Evolutionary conservation across 2,113 vertebrate species (phyloP), one percentile per base, ranked within the genome.

Genomic region (Alexandromys fortis): DNA sequence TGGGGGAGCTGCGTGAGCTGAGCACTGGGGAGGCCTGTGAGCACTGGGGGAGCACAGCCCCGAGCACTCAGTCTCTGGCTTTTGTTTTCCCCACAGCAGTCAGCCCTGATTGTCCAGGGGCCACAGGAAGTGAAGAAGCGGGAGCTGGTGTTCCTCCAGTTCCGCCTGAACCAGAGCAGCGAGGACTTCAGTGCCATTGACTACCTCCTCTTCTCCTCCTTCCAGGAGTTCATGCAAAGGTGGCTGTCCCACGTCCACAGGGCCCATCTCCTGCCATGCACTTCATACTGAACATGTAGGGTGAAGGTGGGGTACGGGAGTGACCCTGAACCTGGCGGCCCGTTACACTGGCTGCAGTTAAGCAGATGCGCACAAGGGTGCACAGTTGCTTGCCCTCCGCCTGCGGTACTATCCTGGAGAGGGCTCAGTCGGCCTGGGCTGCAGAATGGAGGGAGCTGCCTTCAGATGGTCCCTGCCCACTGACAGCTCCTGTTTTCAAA

Each of bases 101-200:
- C 98, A 13, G 99, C 99, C 82, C 96, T 99, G 98, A 98, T 99
- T 96, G 99, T 99, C 88, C 98, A 98, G 55, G 99, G 99, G 24
- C 99, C 99, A 1, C 98, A 98, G 58, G 99, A 99, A 42, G 99
- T 99, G 96, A 98, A 98, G 97, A 99, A 99, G 91, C 99, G 99
- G 75, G 99, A 99, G 95, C 78, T 99, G 95, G 98, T 99, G 93
- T 99, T 99, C 98, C 98, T 99, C 96, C 99, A 99, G 98, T 99
- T 99, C 97, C 99, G 99, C 94, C 99, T 99, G 67, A 99, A 99
- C 81, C 98, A 99, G 97, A 99, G 99, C 0, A 98, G 99, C 11
- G 99, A 99, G 97, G 99, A 99, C 98, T 99, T 99, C 97, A 99
- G 99, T n/a, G 99, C 99, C 94, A 99, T 99, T 94, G 99, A 99